Base-by-base conservation (phyloP, 1,140 invertebrate genomes). In the Theocolax elegans region DNA sequence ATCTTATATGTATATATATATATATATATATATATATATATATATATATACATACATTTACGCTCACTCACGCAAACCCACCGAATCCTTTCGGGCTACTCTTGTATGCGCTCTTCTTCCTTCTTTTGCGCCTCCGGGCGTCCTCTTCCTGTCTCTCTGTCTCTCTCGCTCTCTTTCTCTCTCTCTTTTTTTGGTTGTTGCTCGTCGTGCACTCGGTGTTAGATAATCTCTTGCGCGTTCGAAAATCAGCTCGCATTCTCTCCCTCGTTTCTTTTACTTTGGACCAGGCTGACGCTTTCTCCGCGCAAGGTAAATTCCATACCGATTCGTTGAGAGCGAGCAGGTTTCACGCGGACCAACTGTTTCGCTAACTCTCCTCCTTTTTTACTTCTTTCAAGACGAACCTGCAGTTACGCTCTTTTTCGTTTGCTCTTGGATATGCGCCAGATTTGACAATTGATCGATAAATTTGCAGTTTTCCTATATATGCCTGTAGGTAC, bases 151-250 rank as follows among this genome's bases (percentile, higher is more conserved):
- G n/a, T 13, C 40, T 31, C 21, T 59, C 72, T 70, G 35, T 59
- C 58, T 75, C 53, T 71, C 27, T 13, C 44, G 49, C 58, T 60
- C 51, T 74, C 73, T 73, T 71, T 66, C 51, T 69, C 73, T 72
- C 72, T 67, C 67, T 53, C 72, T 54, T 56, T 58, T 72, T 72
- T 49, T 63, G 31, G 69, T 71, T 60, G 66, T 44, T 51, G 21
- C 60, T 63, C 62, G 63, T 53, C 13, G 46, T 65, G 62, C 42
- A 56, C 70, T 49, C 74, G 76, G 74, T 81, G 78, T 80, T 81
- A 80, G 79, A 81, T 81, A 80, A 81, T 81, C 79, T 79, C 65
- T 70, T 72, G 75, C 60, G 71, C 67, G 35, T 59, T 77, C 74
- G 74, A 76, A 79, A 79, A 78, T 79, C 71, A 49, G 21, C 31